Percentiles rank a stretch among this genome's conserved stretches.
phyloP scores from a whole-genome alignment of 2,888 invertebrate genomes.

The Stratiomys singularior region DNA sequence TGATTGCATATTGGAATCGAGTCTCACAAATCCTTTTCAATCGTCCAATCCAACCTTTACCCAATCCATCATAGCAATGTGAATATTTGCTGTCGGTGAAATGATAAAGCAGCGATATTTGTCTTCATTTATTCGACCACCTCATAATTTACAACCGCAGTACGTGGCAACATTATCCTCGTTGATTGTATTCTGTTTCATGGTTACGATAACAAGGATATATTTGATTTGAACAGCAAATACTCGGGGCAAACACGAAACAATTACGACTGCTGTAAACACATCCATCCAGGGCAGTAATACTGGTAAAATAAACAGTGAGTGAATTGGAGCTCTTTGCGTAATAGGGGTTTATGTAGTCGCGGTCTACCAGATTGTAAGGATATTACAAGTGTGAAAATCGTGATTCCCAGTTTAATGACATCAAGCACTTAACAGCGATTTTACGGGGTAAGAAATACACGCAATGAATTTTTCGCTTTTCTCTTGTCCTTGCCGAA shows the following conservation, averaged over 20 bases:
- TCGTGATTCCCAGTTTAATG: background rate
- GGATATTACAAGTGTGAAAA: background rate
- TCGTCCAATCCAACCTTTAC: too few species aligned
- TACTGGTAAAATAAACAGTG: background rate
- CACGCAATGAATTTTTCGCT: background rate
- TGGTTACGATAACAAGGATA: slow-evolving; percentile 4
- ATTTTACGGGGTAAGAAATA: background rate
- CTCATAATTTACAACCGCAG: slow-evolving; percentile 1
- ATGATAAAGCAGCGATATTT: slow-evolving; percentile 1
- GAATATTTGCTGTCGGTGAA: background rate
- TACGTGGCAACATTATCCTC: slow-evolving; percentile 26
- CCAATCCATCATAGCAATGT: background rate
- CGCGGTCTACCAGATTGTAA: background rate
- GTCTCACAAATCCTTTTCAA: too few species aligned
- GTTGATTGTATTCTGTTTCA: slow-evolving; percentile 6
- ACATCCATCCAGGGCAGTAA: background rate
- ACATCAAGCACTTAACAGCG: background rate
- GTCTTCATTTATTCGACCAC: slow-evolving; percentile 11
- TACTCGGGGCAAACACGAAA: slow-evolving; percentile 15
- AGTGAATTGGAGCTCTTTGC: background rate
- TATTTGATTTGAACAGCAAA: slow-evolving; percentile 21
- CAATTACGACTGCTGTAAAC: background rate
- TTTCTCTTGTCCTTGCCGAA: background rate
- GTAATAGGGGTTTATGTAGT: background rate
- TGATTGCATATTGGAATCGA: too few species aligned